Evolutionary conservation across 2,797 vertebrate species (phyloP), one percentile per base, ranked within the genome.

Genomic region (Setipinna tenuifilis): DNA sequence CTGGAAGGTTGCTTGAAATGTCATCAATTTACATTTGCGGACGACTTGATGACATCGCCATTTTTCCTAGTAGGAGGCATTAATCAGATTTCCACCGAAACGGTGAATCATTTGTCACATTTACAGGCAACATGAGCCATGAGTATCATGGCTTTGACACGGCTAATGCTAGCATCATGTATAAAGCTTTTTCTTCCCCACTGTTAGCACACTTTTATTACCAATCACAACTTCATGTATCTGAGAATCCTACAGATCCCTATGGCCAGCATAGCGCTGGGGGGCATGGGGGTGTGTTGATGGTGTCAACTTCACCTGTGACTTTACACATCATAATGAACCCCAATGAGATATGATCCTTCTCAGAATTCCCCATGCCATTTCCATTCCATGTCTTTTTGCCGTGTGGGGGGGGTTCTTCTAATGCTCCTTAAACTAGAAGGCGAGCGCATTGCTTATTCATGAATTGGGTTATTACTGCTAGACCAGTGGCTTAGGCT

Each of bases 361-460:
- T 44, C 71, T 44, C 71, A 21, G 17, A 44, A 78, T 78, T 16
- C 35, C 9, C 35, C 35, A 44, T 35, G 71, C 50, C 50, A 78
- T 78, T 78, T 31, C 71, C 71, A 78, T 78, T 9, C 71, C 31
- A 78, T 78, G 71, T 78, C 71, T 75, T 31, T 35, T 12, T 44
- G 71, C 31, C 44, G 71, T 78, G 71, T 7, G 41, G 71, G 71
- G 19, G 41, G 71, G 35, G 28, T 1, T 19, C 71, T 41, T 41
- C 7, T 41, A 44, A 78, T 44, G 71, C 35, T 78, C 71, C 35
- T 75, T 78, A 78, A 78, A 14, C 71, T 17, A 41, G 71, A 44
- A 78, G 19, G 31, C 71, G 19, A 78, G 71, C 71, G 31, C 71
- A 78, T 78, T 78, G 71, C 31, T 78, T 78, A 78, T 78, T 78